These are phyloP conservation scores for Sibirionetta formosa DNA, from an alignment of 2,797 vertebrate species.

Conservation along the genomic window DNA sequence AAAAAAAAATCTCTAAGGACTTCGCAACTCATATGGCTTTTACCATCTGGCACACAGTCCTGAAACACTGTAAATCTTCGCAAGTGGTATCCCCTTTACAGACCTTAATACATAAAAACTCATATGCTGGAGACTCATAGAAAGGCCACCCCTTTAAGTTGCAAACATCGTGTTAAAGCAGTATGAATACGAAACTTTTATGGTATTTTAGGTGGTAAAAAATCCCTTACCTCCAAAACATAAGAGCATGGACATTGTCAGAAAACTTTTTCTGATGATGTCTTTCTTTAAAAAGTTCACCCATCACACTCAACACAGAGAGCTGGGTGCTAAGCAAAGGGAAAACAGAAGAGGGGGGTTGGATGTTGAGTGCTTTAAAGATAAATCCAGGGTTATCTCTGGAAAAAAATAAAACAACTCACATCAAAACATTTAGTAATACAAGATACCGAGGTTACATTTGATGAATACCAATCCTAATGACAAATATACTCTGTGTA, in stretches of 20 bases:
- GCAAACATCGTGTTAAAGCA: neutral
- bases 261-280: neutral
- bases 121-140: slow-evolving; percentile 12
- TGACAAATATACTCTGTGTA: slow-evolving; percentile 69
- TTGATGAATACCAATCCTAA: slow-evolving; percentile 75
- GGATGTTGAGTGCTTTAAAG: slow-evolving; percentile 52
- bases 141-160: slow-evolving; percentile 25
- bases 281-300: slow-evolving; percentile 52
- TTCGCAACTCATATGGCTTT: slow-evolving; percentile 44
- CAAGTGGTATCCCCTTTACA: slow-evolving; percentile 57
- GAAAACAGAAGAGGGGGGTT: neutral
- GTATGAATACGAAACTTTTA: neutral
- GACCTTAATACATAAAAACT: slow-evolving; percentile 54
- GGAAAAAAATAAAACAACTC: slow-evolving; percentile 58
- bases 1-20: slow-evolving; percentile 49
- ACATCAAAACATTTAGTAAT: slow-evolving; percentile 58
- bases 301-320: neutral
- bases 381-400: slow-evolving; percentile 62
- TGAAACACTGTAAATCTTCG: slow-evolving; percentile 70
- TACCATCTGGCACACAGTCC: slow-evolving; percentile 71
- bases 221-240: neutral
- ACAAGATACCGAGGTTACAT: slow-evolving; percentile 73
- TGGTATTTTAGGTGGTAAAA: neutral
- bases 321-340: slow-evolving; percentile 37
- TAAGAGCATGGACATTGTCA: neutral